phyloP scores from a whole-genome alignment of 2,113 vertebrate genomes.

The Aegypius monachus region DNA sequence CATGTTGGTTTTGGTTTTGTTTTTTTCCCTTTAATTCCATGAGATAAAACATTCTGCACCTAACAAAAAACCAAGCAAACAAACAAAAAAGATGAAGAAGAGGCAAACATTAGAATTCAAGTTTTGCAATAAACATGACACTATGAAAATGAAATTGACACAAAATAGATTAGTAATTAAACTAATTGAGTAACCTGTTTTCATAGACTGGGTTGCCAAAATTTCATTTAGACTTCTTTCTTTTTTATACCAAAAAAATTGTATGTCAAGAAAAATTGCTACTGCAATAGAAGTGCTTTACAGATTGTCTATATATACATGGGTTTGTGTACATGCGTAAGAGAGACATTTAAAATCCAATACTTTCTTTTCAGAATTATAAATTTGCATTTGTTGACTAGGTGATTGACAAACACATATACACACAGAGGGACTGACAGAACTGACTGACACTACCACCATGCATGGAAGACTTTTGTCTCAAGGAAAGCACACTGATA shows the following conservation, averaged over 20 bases:
- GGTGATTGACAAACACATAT: not conserved
- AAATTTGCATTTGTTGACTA: not conserved
- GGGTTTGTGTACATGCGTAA: not conserved
- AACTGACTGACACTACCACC: not conserved
- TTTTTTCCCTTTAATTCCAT: not conserved
- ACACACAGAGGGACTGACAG: not conserved
- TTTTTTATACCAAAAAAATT: not conserved
- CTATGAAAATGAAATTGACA: not conserved
- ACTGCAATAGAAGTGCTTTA: not conserved
- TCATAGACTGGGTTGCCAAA: not conserved
- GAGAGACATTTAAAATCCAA: not conserved
- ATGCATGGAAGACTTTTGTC: not conserved
- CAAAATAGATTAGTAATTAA: not conserved
- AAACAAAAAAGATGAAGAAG: no score
- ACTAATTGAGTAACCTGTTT: not conserved
- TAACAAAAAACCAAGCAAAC: not conserved
- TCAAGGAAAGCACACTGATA: not conserved
- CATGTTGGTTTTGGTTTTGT: accelerated
- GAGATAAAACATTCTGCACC: not conserved
- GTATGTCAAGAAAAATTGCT: not conserved
- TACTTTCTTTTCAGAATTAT: not conserved
- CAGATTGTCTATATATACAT: not conserved
- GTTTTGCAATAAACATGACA: not conserved
- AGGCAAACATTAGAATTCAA: not conserved
- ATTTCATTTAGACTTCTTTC: not conserved